These are phyloP conservation scores for Solea solea DNA, from an alignment of 2,113 vertebrate species.

Conservation along the genomic window DNA sequence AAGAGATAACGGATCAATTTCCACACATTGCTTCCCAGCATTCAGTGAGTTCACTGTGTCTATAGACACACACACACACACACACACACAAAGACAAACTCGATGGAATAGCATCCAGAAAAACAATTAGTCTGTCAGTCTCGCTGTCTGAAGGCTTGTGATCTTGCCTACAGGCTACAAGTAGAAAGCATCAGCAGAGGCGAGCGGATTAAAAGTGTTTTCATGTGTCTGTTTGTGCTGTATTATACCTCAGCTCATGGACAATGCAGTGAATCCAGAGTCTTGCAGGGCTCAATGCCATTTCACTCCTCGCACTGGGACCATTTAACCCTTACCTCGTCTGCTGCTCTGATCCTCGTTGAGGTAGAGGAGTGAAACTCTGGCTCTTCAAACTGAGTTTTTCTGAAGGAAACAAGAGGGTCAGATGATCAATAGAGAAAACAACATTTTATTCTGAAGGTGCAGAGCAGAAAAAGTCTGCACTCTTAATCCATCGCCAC, in stretches of 20 bases:
- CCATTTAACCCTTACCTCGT: too few species aligned
- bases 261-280: not conserved
- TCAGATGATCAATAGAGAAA: too few species aligned
- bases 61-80: constrained; percentile 25
- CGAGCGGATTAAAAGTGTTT: not conserved
- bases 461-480: too few species aligned
- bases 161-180: constrained; percentile 28
- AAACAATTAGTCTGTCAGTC: constrained; percentile 31
- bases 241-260: not conserved
- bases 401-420: too few species aligned
- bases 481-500: too few species aligned
- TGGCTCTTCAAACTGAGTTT: too few species aligned
- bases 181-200: constrained; percentile 22
- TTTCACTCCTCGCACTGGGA: too few species aligned
- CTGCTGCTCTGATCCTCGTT: too few species aligned
- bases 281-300: not conserved
- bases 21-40: constrained; percentile 60
- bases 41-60: constrained; percentile 33
- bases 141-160: constrained; percentile 27
- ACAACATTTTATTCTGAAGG: too few species aligned
- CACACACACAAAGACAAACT: constrained; percentile 35
- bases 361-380: too few species aligned
- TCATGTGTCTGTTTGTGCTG: not conserved
- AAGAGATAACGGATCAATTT: constrained; percentile 69
- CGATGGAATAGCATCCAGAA: constrained; percentile 22